These are phyloP conservation scores for Monopis laevigella DNA, from an alignment of 2,888 invertebrate genomes.

Conservation along the genomic window DNA sequence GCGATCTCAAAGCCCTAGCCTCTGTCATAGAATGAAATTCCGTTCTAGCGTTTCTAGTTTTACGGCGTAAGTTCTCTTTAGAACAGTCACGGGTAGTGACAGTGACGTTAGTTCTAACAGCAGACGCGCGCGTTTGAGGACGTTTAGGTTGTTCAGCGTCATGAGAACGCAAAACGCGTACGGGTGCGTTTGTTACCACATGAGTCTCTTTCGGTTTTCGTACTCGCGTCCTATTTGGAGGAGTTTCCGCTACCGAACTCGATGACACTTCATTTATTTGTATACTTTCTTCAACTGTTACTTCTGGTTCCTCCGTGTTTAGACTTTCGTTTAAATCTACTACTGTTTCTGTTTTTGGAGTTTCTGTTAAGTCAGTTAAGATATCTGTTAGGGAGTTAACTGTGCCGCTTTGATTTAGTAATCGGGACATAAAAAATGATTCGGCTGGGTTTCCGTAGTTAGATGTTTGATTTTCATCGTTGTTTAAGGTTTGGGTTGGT, in stretches of 20 bases:
- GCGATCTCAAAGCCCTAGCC: slow-evolving; percentile 30
- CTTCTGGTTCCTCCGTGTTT: slow-evolving; percentile 17
- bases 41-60: slow-evolving; percentile 30
- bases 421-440: slow-evolving; percentile 56
- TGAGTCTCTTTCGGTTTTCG: no score
- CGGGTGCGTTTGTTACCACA: no score
- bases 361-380: slow-evolving; percentile 22
- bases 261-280: slow-evolving; percentile 76
- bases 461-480: slow-evolving; percentile 4
- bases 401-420: slow-evolving; percentile 44
- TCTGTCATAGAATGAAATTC: slow-evolving; percentile 18
- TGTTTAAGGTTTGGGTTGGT: neutral
- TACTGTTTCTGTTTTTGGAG: slow-evolving; percentile 17
- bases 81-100: slow-evolving; percentile 30
- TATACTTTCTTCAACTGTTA: slow-evolving; percentile 51
- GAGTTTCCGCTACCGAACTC: slow-evolving; percentile 61
- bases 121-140: slow-evolving; percentile 16
- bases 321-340: neutral
- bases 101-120: neutral
- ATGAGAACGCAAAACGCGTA: slow-evolving; percentile 57
- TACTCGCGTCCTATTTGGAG: slow-evolving; percentile 33
- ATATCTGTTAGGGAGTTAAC: slow-evolving; percentile 53
- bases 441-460: slow-evolving; percentile 60
- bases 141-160: slow-evolving; percentile 27
- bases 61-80: slow-evolving; percentile 57